Conservation (phyloP, 1,140 invertebrate genomes). For the Antheraea pernyi region DNA sequence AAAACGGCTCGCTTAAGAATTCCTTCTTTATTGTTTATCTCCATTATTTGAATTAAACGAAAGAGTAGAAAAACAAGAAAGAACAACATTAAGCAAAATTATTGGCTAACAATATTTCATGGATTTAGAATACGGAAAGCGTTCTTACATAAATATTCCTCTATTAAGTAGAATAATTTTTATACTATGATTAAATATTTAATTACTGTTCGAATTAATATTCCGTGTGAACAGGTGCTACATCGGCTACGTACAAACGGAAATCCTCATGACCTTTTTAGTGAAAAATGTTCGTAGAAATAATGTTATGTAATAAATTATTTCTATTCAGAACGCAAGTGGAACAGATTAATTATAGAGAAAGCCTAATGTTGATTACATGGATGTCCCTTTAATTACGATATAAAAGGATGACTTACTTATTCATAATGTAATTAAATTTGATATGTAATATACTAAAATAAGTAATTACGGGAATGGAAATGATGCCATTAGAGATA, state of each 20-base stretch:
- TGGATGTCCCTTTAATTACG: background rate
- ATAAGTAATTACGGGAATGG: conserved; percentile 9
- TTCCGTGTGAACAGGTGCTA: background rate
- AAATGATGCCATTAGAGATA: conserved; percentile 9
- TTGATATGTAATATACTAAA: background rate
- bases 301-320: background rate
- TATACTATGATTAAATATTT: too few species aligned
- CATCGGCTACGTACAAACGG: background rate
- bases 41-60: too few species aligned
- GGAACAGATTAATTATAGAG: background rate
- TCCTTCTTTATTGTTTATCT: too few species aligned
- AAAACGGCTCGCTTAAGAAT: too few species aligned
- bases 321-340: background rate
- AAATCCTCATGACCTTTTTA: background rate
- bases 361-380: background rate
- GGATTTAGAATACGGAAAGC: too few species aligned
- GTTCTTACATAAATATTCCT: too few species aligned
- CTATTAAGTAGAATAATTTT: too few species aligned
- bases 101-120: too few species aligned
- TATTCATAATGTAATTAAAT: conserved; percentile 8
- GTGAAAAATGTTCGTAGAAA: background rate
- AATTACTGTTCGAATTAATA: too few species aligned
- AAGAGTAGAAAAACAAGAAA: too few species aligned
- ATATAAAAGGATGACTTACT: background rate
- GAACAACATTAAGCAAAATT: too few species aligned